These are phyloP conservation scores for Melanostigma gelatinosum DNA, from an alignment of 2,113 vertebrate genomes.

Conservation along the genomic window DNA sequence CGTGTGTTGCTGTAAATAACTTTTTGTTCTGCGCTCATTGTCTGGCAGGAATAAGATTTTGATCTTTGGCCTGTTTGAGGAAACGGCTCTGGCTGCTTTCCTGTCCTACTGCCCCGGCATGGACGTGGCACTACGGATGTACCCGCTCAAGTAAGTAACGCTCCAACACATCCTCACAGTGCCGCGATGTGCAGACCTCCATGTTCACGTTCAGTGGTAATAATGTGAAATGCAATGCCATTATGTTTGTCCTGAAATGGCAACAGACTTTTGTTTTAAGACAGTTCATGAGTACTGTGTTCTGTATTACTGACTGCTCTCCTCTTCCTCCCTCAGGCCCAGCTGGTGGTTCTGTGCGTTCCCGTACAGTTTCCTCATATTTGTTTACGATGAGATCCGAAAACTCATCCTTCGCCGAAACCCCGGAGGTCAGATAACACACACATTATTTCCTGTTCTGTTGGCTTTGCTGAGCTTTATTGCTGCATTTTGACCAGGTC, in stretches of 20 bases:
- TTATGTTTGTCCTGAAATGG: neutral
- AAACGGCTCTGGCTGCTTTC: conserved; percentile 84
- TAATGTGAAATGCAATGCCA: neutral
- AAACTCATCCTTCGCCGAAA: conserved; percentile 93
- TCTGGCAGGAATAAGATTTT: conserved; percentile 83
- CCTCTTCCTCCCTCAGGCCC: conserved; percentile 79
- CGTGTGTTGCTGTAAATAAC: neutral
- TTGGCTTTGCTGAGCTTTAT: too few relatives aligned
- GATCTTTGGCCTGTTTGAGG: conserved; percentile 85
- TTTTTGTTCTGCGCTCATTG: neutral
- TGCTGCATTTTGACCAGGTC: too few relatives aligned
- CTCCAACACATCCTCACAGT: too few relatives aligned
- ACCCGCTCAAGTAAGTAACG: conserved; percentile 81
- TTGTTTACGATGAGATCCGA: conserved; percentile 93
- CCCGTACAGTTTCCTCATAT: conserved; percentile 96
- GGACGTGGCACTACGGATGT: conserved; percentile 85
- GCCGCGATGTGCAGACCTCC: neutral
- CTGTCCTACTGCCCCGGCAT: conserved; percentile 84
- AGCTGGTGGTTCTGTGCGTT: conserved; percentile 97
- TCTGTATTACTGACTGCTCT: neutral
- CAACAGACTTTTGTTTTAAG: neutral
- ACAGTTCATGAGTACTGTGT: neutral
- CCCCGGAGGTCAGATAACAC: conserved; percentile 86
- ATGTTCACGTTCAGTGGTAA: neutral
- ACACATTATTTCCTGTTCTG: neutral